phyloP scores from a whole-genome alignment of 1,140 invertebrate species.

The Euura lappo region DNA sequence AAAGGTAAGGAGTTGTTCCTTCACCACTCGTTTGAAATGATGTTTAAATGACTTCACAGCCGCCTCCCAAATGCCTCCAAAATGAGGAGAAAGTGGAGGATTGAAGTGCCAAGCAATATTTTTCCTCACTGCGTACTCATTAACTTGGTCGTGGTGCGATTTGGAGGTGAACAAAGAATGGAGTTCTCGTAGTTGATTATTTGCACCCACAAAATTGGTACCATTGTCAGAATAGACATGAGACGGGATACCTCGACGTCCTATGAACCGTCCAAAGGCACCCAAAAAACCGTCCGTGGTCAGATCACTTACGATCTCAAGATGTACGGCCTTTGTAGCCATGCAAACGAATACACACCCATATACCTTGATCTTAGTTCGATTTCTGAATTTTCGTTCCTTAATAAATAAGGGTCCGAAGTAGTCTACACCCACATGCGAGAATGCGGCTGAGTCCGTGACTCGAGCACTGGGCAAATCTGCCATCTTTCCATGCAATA shows the following conservation, averaged over 20 bases:
- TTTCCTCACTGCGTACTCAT: background rate
- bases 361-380: background rate
- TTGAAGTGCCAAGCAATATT: background rate
- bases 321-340: background rate
- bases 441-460: slow-evolving; percentile 17
- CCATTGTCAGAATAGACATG: background rate
- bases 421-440: slow-evolving; percentile 19
- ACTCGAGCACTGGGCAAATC: slow-evolving; percentile 26
- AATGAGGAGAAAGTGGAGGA: background rate
- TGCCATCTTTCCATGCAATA: slow-evolving; percentile 19
- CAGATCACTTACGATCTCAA: background rate
- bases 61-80: background rate
- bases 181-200: no score
- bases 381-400: background rate
- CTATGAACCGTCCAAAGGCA: background rate
- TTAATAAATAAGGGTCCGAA: background rate
- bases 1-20: slow-evolving; percentile 19
- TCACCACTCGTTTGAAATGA: background rate
- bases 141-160: background rate
- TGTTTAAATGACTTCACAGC: background rate
- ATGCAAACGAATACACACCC: background rate
- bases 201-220: background rate
- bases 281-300: background rate
- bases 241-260: background rate
- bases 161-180: background rate